Base-by-base conservation (phyloP, 2,113 vertebrate genomes). In the Aegotheles bennettii region DNA sequence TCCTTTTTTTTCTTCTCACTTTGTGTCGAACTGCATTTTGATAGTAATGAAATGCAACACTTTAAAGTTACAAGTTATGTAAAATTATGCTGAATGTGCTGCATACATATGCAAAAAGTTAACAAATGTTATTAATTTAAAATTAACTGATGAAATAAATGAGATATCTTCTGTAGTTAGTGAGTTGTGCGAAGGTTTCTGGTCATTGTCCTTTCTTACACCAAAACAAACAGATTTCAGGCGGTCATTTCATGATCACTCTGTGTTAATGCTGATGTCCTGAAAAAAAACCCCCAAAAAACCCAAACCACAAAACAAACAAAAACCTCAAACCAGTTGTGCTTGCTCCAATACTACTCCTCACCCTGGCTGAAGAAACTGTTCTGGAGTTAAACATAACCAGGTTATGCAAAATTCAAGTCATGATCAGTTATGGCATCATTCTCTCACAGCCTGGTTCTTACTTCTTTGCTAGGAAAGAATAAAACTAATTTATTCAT, bases 151-250 rank as follows among this genome's bases (percentile, higher is more conserved):
- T 90, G 29, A 84, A 97, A 97, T 97, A 97, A 97, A 96, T 93
- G 87, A 96, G 79, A 47, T 95, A 97, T 92, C 88, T 97, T 97
- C 94, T 89, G 92, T 96, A 97, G 95, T 79, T 95, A 95, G 95
- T n/a, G 93, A 95, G 81, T 95, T 93, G 61, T 86, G 83, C 6
- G 0, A 35, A 88, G 45, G 38, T 93, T 93, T 96, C 79, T 97
- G 4, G 33, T 96, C 42, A 59, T 93, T 89, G 84, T 95, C 71
- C 50, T 86, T 93, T 68, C 16, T 89, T 69, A 38, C 1, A 57
- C 17, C 28, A 18, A 92, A 57, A 8, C 21, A 86, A 79, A 26
- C 9, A 48, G 42, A 21, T 93, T 80, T 56, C 70, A 77, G 57
- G 38, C 20, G 67, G 70, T 78, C 25, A 12, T 65, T 83, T 83